Percentiles rank a stretch among this genome's conserved stretches.
Evolutionary conservation across 2,888 invertebrate species (phyloP).

Genomic region (Aporophyla nigra): DNA sequence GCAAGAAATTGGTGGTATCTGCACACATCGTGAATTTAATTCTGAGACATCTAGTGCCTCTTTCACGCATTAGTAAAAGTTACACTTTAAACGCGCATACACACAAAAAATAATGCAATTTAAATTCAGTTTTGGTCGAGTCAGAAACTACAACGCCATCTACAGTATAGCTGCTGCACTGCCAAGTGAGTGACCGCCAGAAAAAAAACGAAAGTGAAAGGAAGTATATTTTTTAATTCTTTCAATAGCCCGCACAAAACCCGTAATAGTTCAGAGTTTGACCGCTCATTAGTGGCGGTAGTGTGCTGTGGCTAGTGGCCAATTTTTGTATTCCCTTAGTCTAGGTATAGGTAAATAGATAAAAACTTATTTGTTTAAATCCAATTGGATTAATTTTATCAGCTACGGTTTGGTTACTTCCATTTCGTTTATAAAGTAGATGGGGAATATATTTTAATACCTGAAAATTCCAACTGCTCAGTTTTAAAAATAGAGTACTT

Average conservation of each 20-base stretch:
- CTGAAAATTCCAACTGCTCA: not conserved
- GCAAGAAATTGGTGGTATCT: not conserved
- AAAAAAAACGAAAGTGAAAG: constrained; percentile 67
- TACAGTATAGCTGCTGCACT: constrained; percentile 42
- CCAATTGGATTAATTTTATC: not conserved
- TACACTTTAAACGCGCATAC: not conserved
- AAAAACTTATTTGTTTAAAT: not conserved
- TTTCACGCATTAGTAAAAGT: constrained; percentile 28
- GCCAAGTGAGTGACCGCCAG: constrained; percentile 32
- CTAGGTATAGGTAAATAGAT: not conserved
- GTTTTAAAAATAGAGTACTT: constrained; percentile 12
- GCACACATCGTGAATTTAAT: not conserved
- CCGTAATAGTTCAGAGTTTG: constrained; percentile 47
- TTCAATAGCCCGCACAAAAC: constrained; percentile 22
- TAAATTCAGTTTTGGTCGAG: not conserved
- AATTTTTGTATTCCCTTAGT: not conserved
- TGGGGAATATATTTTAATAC: not conserved
- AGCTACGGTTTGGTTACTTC: not conserved
- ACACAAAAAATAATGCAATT: constrained; percentile 6
- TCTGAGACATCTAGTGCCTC: constrained; percentile 26
- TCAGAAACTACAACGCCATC: constrained; percentile 58
- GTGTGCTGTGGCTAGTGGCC: constrained; percentile 23
- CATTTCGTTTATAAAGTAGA: not conserved
- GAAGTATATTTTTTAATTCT: constrained; percentile 50
- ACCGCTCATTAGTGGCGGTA: constrained; percentile 53